Conservation (phyloP, 1,140 invertebrate genomes). For the Lutraria rhynchaena region DNA sequence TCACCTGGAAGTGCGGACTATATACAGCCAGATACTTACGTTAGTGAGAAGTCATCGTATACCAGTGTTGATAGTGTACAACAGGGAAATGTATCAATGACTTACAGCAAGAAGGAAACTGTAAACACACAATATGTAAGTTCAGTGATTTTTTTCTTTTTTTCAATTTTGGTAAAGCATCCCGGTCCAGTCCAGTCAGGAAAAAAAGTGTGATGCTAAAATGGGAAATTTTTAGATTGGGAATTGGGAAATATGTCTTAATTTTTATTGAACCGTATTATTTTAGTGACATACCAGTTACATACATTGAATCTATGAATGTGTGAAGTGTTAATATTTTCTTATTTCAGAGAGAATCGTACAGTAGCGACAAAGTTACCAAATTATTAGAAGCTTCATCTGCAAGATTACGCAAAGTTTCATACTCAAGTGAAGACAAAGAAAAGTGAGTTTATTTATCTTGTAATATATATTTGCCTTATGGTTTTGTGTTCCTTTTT, state of each 20-base stretch:
- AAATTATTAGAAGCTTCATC: slow-evolving; percentile 77
- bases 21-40: background rate
- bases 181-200: too few relatives aligned
- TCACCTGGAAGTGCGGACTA: background rate
- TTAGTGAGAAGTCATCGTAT: background rate
- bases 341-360: slow-evolving; percentile 59
- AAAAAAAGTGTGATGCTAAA: too few relatives aligned
- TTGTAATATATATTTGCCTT: background rate
- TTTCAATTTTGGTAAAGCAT: too few relatives aligned
- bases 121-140: slow-evolving; percentile 29
- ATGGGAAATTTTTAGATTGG: too few relatives aligned
- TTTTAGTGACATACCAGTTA: background rate
- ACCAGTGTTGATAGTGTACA: slow-evolving; percentile 62
- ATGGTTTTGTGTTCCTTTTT: background rate
- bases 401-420: slow-evolving; percentile 69
- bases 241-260: too few relatives aligned
- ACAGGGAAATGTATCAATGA: slow-evolving; percentile 17
- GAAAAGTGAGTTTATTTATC: slow-evolving; percentile 14
- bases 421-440: slow-evolving; percentile 19
- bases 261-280: background rate
- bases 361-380: slow-evolving; percentile 69
- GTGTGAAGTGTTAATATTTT: too few relatives aligned
- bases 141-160: too few relatives aligned
- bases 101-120: slow-evolving; percentile 28
- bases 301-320: too few relatives aligned